Evolutionary conservation across 2,797 vertebrate genomes (phyloP), one percentile per base, ranked within the genome.

Genomic region (Cryptoprocta ferox): DNA sequence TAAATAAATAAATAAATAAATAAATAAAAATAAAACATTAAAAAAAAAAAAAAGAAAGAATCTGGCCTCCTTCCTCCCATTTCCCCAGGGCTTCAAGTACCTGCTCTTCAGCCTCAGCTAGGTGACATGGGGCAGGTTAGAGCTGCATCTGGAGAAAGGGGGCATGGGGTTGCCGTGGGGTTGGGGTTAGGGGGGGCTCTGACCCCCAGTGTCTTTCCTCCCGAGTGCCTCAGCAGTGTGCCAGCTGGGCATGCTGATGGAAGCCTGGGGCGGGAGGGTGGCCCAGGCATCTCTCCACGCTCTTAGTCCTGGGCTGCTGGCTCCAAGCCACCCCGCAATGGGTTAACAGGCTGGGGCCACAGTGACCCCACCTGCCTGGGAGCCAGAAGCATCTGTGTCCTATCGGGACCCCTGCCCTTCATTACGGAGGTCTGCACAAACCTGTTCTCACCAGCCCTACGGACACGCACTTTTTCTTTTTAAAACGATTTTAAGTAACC

Each of bases 161-260:
- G 2, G 13, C 5, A 0, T 32, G 48, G 39, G 18, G 7, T 0
- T 13, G 65, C 50, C 7, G 15, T 28, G 12, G 37, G n/a, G n/a
- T n/a, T n/a, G n/a, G n/a, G n/a, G n/a, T n/a, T n/a, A 32, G 21
- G 13, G 6, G 21, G 28, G 11, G 2, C 65, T 18, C 50, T 12
- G 73, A 42, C 12, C 30, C 61, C 26, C n/a, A 1, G 0, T 4
- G 68, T 53, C 80, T 90, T 66, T 24, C 32, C 50, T 78, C 78
- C 19, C 2, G 6, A 28, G 12, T n/a, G 30, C 70, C 18, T 32
- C 13, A 19, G 53, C n/a, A 4, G 28, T 10, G n/a, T 0, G 48
- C 39, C 14, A 56, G 75, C 35, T 18, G 42, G 19, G 48, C 13
- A 0, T n/a, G 37, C 11, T 16, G 35, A 12, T 18, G 4, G 65